phyloP scores from a whole-genome alignment of 2,888 invertebrate species.

The Cyclophora albipunctata region DNA sequence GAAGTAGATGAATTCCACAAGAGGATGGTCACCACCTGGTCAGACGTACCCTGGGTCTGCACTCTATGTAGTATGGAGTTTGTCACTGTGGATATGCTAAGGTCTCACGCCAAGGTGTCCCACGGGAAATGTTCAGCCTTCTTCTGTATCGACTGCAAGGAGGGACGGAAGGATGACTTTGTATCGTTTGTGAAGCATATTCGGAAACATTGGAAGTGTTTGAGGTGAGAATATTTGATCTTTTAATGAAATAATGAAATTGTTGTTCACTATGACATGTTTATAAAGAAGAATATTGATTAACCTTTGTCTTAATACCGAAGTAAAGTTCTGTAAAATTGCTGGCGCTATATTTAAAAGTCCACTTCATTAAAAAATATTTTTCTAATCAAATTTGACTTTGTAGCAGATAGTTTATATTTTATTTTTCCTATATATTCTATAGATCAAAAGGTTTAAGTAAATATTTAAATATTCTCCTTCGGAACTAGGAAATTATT shows the following conservation, averaged over 20 bases:
- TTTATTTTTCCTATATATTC: no score
- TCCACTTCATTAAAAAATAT: no score
- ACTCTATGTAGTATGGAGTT: conserved; percentile 57
- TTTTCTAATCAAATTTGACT: no score
- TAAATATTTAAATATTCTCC: no score
- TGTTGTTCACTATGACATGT: not conserved
- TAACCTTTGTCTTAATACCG: not conserved
- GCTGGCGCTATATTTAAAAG: no score
- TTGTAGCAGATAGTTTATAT: no score
- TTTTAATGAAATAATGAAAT: not conserved
- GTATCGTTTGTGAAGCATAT: conserved; percentile 79
- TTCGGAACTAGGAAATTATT: no score
- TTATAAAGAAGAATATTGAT: not conserved
- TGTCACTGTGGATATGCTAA: conserved; percentile 52
- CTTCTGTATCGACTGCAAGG: conserved; percentile 79
- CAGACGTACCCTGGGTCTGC: conserved; percentile 63
- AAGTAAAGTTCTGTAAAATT: not conserved
- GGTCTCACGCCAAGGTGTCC: conserved; percentile 76
- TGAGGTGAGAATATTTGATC: conserved; percentile 52
- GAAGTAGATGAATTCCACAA: conserved; percentile 41
- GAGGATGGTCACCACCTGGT: conserved; percentile 43
- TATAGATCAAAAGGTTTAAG: no score
- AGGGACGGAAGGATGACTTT: conserved; percentile 76
- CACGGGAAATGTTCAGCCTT: conserved; percentile 79
- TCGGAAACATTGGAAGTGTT: conserved; percentile 74